A percentile compares a stretch with the other conserved stretches of the same genome.
Conservation (phyloP, 1,140 invertebrate genomes). For the Habropoda laboriosa region DNA sequence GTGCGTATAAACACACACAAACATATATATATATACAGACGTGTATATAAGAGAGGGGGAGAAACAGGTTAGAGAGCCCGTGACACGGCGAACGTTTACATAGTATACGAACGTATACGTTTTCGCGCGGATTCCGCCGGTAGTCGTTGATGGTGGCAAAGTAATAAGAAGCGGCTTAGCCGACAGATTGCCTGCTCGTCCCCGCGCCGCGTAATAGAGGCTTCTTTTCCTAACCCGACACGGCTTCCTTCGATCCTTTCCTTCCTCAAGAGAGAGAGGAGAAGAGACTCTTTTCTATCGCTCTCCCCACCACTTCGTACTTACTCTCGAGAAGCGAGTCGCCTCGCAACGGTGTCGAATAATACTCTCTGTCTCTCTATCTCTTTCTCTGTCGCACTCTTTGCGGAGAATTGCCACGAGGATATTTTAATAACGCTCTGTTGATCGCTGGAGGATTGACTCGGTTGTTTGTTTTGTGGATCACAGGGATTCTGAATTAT, state of each 20-base stretch:
- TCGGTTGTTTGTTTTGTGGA: neutral
- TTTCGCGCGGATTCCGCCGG: constrained; percentile 63
- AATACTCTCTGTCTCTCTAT: neutral
- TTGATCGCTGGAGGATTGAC: neutral
- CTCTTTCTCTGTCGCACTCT: neutral
- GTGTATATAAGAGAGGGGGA: too few species aligned
- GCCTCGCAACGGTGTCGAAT: neutral
- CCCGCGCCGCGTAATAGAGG: constrained; percentile 53
- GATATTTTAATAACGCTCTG: constrained; percentile 10
- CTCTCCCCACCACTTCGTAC: too few species aligned
- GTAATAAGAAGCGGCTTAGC: constrained; percentile 72
- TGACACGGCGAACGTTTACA: neutral
- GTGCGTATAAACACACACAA: neutral
- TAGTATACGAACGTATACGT: constrained; percentile 51
- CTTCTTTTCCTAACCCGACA: constrained; percentile 60
- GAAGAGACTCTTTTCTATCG: constrained; percentile 34
- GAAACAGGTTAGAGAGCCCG: constrained; percentile 39
- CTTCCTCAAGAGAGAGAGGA: constrained; percentile 13
- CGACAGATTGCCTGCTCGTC: constrained; percentile 67
- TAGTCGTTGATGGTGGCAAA: constrained; percentile 54
- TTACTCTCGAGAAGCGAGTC: neutral
- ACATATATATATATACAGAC: too few species aligned
- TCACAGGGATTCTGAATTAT: neutral
- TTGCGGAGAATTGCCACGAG: constrained; percentile 19
- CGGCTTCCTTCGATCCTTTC: constrained; percentile 48